Evolutionary conservation across 92 coral and sea anemone species (phyloP), one percentile per base, ranked within the genome.

Genomic region (Zoanthus sansibaricus): DNA sequence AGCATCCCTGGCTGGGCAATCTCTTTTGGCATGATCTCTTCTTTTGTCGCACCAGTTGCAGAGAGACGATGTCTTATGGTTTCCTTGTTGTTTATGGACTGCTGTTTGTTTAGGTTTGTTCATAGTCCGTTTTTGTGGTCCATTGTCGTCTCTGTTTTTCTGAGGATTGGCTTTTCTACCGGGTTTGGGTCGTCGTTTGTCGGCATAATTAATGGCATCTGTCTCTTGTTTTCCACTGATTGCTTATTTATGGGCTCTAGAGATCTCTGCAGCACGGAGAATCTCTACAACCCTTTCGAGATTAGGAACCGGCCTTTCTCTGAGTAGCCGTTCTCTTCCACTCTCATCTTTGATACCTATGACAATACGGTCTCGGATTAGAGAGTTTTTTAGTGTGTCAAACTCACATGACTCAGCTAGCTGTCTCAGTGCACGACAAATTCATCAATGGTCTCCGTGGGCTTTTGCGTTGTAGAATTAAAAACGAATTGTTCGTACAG

Each of bases 321-420:
- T 79, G 67, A 87, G 80, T 31, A 79, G 90, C 82, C 87, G 51
- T 64, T 87, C 87, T 56, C 90, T 56, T 55, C 71, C 87, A 45
- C 86, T 71, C 67, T 80, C 90, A 55, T 87, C 90, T 46, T 83
- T 49, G 54, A 82, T 79, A 69, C 90, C 74, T 72, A 87, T 87
- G 66, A 88, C 75, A 58, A 82, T 71, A 47, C 87, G 82, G 25
- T 88, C 87, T 47, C 91, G 73, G 55, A 79, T 87, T 14, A 87
- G 73, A 17, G 79, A 87, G 79, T 87, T 84, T 52, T 66, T 71
- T 14, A 87, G 90, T 12, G 51, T 7, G 4, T 84, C 79, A 70
- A 87, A 88, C 67, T 88, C 82, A 61, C 82, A 82, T 55, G 87
- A 82, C 66, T 73, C 82, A 30, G 87, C 91, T 62, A 79, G 87